Evolutionary conservation across 2,888 invertebrate species (phyloP), one percentile per base, ranked within the genome.

Genomic region (Gortyna flavago): DNA sequence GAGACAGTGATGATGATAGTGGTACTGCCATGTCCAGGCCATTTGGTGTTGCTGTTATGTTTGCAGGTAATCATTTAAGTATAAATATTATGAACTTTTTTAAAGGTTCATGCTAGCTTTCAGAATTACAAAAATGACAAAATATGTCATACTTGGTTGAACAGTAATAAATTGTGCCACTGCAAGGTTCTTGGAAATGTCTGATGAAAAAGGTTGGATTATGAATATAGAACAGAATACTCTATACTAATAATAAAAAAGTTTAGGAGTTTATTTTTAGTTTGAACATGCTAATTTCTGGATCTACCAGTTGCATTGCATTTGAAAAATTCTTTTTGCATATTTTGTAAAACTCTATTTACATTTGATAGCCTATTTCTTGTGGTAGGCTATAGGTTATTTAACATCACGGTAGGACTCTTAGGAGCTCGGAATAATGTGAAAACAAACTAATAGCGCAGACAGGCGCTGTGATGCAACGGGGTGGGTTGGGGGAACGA

Each of bases 1-100:
- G 99, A 21, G 99, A 99, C 94, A 99, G 99, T 86, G 99, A 99
- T 92, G 98, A 98, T 91, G 99, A 99, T 94, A 99, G 99, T 88
- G 99, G 99, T 83, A 98, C 98, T 29, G 99, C 98, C 18, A 99
- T 99, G 98, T 99, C 99, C 75, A 97, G 99, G 81, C 99, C 99
- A 7, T 99, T 99, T 97, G 99, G 99, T 82, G 99, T 99, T 32
- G 99, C 99, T 35, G 98, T 99, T 93, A 97, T 99, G 89, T 99
- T 99, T 97, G 99, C 99, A 88, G 98, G 98, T 93, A 89, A 21
- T 25, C 7, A 54, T 25, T 73, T 13, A 18, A 74, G 13, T 57
- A 32, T 54, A 6, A n/a, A 35, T 38, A 4, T 7, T n/a, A 18
- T 69, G 21, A 21, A 57, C 13, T 59, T 21, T 13, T n/a, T 69